These are phyloP conservation scores for Idaea aversata DNA, from an alignment of 2,888 invertebrate genomes.

Conservation along the genomic window DNA sequence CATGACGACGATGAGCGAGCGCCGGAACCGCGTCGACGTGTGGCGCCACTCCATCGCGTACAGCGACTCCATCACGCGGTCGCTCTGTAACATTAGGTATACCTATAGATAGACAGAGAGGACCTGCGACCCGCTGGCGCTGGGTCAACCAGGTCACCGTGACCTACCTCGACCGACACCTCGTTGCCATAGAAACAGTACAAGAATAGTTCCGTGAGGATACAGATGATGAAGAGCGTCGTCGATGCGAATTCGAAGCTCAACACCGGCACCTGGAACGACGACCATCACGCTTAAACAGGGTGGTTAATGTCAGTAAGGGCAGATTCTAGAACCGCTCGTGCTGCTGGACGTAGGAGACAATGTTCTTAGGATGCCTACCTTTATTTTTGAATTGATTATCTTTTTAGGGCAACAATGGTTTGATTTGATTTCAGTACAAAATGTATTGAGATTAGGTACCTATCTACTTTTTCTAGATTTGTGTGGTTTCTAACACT, in stretches of 20 bases:
- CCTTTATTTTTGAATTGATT: no score
- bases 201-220: slow-evolving; percentile 76
- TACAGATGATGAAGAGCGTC: slow-evolving; percentile 75
- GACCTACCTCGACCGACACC: slow-evolving; percentile 70
- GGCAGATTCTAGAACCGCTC: neutral
- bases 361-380: no score
- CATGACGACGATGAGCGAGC: slow-evolving; percentile 66
- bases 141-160: neutral
- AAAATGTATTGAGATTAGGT: no score
- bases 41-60: slow-evolving; percentile 62
- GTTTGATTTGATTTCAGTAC: no score
- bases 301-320: neutral
- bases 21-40: slow-evolving; percentile 38
- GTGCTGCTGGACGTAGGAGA: no score
- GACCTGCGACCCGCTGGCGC: neutral
- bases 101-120: neutral
- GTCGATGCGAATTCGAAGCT: slow-evolving; percentile 75
- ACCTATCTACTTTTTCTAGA: no score
- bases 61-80: slow-evolving; percentile 56
- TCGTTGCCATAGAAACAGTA: slow-evolving; percentile 82
- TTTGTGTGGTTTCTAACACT: no score
- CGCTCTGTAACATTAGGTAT: slow-evolving; percentile 55
- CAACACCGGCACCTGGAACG: slow-evolving; percentile 47
- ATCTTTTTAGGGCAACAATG: no score
- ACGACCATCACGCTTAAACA: neutral